Evolutionary conservation across 2,888 invertebrate species (phyloP), one percentile per base, ranked within the genome.

Genomic region (Nephrotoma guestfalica): DNA sequence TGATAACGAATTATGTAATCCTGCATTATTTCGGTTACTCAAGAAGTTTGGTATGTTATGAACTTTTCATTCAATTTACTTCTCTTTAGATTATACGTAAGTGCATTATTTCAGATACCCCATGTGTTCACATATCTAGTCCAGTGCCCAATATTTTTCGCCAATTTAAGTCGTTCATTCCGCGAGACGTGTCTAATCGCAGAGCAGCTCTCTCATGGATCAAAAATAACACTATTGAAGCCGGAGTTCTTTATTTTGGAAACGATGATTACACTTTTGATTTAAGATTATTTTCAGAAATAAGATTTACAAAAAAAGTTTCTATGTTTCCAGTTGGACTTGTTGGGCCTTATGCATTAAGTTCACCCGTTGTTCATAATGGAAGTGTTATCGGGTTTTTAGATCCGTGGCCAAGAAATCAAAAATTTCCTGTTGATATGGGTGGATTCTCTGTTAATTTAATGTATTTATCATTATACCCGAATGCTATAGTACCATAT

Each of bases 271-370:
- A 96, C 89, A 94, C 94, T 0, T 94, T 95, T 88, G 95, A 96
- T 90, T 91, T 95, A 88, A 93, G 93, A 88, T 90, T 96, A 7
- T 96, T 96, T 89, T 93, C 94, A 41, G 95, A 96, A 91, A 95
- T 95, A 87, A 92, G 96, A 86, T 91, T 91, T 83, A 96, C 96
- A 0, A 93, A 94, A 89, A 93, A 93, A 88, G 95, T 96, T 2
- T 95, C 96, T 1, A 96, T 96, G 93, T 96, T 96, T 92, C 97
- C 97, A 0, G 97, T 97, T 3, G 97, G 96, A 0, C 92, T 97
- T 18, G 95, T 96, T 87, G 96, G 95, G 0, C 93, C 92, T 41
- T 94, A 93, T 89, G 94, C 94, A 0, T 93, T 95, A 15, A 95
- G 95, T 85, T 92, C 94, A 2, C 95, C 95, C 0, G 92, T 95